Conservation (phyloP, 2,888 invertebrate species). For the Odontocerum albicorne region DNA sequence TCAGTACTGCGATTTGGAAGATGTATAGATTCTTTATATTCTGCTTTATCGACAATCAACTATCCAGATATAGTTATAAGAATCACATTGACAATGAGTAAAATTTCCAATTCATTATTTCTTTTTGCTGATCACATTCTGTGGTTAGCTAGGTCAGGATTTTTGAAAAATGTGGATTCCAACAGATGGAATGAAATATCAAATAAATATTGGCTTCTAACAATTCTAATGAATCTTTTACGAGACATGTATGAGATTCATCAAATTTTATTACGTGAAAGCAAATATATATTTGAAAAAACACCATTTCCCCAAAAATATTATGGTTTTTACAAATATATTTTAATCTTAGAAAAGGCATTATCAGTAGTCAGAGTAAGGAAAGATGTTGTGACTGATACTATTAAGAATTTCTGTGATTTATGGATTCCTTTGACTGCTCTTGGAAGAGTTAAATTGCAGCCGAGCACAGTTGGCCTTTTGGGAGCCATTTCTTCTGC, state of each 20-base stretch:
- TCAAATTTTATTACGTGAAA: conserved; percentile 19
- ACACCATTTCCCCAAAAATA: background rate
- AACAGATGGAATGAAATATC: conserved; percentile 74
- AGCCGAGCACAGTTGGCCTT: conserved; percentile 75
- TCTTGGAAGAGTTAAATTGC: conserved; percentile 75
- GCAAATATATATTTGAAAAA: conserved; percentile 15
- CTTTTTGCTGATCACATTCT: conserved; percentile 84
- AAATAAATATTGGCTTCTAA: conserved; percentile 84
- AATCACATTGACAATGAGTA: conserved; percentile 74
- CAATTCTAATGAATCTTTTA: conserved; percentile 75
- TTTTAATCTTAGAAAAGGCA: conserved; percentile 36
- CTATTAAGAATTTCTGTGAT: conserved; percentile 84
- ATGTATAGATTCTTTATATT: conserved; percentile 79
- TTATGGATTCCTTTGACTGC: conserved; percentile 83
- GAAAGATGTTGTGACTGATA: conserved; percentile 76
- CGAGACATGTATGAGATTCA: conserved; percentile 84
- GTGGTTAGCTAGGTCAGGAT: conserved; percentile 78
- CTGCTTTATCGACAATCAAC: conserved; percentile 69
- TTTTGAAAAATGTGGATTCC: conserved; percentile 64
- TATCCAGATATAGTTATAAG: conserved; percentile 72
- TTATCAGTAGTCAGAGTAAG: conserved; percentile 45
- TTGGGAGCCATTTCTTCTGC: conserved; percentile 80
- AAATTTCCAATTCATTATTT: conserved; percentile 76
- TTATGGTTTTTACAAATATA: conserved; percentile 37
- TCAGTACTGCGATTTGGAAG: conserved; percentile 84